These are phyloP conservation scores for Xyliphius kryptos DNA, from an alignment of 2,113 vertebrate genomes.

Conservation along the genomic window DNA sequence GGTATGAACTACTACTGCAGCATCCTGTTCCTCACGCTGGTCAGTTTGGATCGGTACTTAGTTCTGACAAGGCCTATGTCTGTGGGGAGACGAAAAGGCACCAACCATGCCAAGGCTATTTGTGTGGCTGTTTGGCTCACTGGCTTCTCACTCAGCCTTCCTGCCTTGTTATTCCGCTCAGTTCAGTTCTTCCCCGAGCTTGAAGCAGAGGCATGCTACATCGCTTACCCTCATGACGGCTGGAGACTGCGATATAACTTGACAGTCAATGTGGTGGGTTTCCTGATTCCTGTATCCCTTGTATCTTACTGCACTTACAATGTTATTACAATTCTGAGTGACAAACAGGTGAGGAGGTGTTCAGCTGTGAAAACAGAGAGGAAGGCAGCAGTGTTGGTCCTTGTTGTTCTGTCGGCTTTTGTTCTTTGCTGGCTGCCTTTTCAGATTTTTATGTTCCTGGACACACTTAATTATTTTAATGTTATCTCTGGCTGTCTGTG, in stretches of 20 bases:
- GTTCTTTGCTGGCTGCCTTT: slow-evolving; percentile 81
- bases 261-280: slow-evolving; percentile 70
- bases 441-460: slow-evolving; percentile 69
- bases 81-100: slow-evolving; percentile 71
- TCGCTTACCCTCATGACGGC: slow-evolving; percentile 55
- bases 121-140: slow-evolving; percentile 76
- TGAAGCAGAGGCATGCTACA: slow-evolving; percentile 61
- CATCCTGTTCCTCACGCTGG: slow-evolving; percentile 80
- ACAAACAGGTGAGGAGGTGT: slow-evolving; percentile 57
- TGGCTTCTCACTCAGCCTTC: slow-evolving; percentile 67
- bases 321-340: slow-evolving; percentile 73
- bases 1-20: slow-evolving; percentile 79
- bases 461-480: slow-evolving; percentile 60
- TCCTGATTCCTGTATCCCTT: slow-evolving; percentile 71
- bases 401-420: slow-evolving; percentile 79
- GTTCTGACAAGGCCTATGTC: slow-evolving; percentile 87
- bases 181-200: slow-evolving; percentile 44
- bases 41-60: slow-evolving; percentile 86
- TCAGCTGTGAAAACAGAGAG: slow-evolving; percentile 75
- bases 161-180: slow-evolving; percentile 62
- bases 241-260: slow-evolving; percentile 71
- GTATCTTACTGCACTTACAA: slow-evolving; percentile 72
- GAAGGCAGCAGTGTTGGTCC: slow-evolving; percentile 76
- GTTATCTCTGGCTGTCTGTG: slow-evolving; percentile 48
- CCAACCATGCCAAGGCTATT: slow-evolving; percentile 73